Base-by-base conservation (phyloP, 2,113 vertebrate genomes). In the Dipodomys ordii region DNA sequence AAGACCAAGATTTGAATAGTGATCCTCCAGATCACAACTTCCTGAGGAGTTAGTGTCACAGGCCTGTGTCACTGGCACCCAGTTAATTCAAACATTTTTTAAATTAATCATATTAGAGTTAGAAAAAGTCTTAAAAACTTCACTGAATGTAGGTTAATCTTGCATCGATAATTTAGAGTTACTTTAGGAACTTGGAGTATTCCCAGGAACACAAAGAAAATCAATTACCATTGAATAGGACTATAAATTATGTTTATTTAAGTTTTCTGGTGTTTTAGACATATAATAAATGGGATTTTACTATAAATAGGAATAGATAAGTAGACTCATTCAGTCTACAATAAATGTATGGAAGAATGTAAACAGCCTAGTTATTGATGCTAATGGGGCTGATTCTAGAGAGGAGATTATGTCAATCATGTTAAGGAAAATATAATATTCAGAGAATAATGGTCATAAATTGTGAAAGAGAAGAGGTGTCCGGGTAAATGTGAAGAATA, bases 181-280 rank as follows among this genome's bases (percentile, higher is more conserved):
- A 80, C 84, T 94, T 93, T 84, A 91, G 93, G 27, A 94, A 83
- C 88, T 92, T 96, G 85, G 71, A 96, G 46, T 83, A 95, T 84
- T 93, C 87, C 84, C 84, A 82, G 82, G 95, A 95, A 95, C 74
- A 92, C 74, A 78, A 87, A 92, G 81, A 95, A 96, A 97, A 97
- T 96, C 94, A 95, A 92, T 95, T 97, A 92, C 82, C 64, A 80
- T 86, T 82, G 89, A 96, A 93, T 91, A 64, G 72, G 25, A 80
- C 67, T 94, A 83, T 92, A 95, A 93, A 93, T 95, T 95, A 53
- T 96, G 71, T 96, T 96, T 96, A 76, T 93, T 93, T 96, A 85
- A 72, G 39, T 91, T 95, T 96, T 96, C 91, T 94, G 53, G 23
- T 82, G 49, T 90, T 96, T 79, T 94, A 83, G 82, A 86, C 46